Conservation (phyloP, 2,797 vertebrate genomes). For the Okamejei kenojei region DNA sequence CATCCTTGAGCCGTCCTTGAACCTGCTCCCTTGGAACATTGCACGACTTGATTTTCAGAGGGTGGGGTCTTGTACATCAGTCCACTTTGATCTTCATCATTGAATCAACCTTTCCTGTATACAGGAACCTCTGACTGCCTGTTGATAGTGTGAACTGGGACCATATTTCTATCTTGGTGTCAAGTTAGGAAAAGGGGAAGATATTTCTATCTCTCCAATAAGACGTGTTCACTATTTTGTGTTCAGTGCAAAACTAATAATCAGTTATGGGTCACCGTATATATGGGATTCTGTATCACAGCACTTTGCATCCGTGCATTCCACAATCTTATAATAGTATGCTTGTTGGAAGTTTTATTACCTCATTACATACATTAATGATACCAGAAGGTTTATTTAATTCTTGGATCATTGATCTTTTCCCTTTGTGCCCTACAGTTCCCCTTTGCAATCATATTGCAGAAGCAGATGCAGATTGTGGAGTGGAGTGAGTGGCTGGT, state of each 20-base stretch:
- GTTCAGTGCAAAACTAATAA: neutral
- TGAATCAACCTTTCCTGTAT: slow-evolving; percentile 61
- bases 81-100: slow-evolving; percentile 50
- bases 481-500: neutral
- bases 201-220: neutral
- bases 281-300: neutral
- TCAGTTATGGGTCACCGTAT: neutral
- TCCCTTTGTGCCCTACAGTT: neutral
- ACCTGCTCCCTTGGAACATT: slow-evolving; percentile 55
- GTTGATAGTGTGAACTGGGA: neutral
- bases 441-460: neutral
- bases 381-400: slow-evolving; percentile 11
- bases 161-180: neutral
- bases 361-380: neutral
- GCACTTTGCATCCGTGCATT: neutral
- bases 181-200: too few species aligned
- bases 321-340: neutral
- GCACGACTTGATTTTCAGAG: slow-evolving; percentile 53
- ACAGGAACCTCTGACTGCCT: slow-evolving; percentile 38
- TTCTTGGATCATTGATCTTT: neutral
- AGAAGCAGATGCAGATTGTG: neutral
- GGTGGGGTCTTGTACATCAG: slow-evolving; percentile 59
- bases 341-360: neutral
- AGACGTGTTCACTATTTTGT: neutral
- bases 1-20: too few species aligned